A percentile compares a stretch with the other conserved stretches of the same genome.
phyloP scores from a whole-genome alignment of 1,140 invertebrate genomes.

The Plutomurus gul region DNA sequence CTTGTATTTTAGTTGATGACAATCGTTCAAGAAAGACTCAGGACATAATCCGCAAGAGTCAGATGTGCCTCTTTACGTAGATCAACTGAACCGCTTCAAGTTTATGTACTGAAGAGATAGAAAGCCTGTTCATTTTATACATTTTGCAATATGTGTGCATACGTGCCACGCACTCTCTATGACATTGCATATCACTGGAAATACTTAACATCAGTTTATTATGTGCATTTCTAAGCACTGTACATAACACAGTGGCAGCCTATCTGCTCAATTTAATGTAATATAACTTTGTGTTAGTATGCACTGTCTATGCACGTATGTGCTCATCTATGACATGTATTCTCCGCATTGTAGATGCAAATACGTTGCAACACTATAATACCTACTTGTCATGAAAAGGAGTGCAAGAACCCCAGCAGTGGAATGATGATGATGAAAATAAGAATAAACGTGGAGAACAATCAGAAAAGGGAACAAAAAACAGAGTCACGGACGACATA shows the following conservation, averaged over 20 bases:
- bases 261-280: background rate
- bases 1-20: slow-evolving; percentile 21
- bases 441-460: too few species aligned
- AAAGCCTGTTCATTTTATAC: background rate
- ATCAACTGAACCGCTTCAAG: background rate
- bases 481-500: too few species aligned
- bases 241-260: background rate
- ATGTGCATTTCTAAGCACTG: background rate
- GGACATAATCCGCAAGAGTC: slow-evolving; percentile 11
- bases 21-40: slow-evolving; percentile 13
- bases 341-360: too few species aligned
- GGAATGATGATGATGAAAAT: too few species aligned
- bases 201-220: background rate
- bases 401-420: too few species aligned
- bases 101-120: slow-evolving; percentile 8
- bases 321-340: too few species aligned
- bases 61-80: slow-evolving; percentile 14
- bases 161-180: too few species aligned
- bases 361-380: too few species aligned
- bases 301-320: background rate
- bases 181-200: background rate
- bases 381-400: too few species aligned
- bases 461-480: too few species aligned
- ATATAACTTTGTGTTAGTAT: background rate
- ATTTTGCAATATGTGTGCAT: background rate